These are phyloP conservation scores for Halictus ligatus DNA, from an alignment of 2,888 invertebrate genomes.

Conservation along the genomic window DNA sequence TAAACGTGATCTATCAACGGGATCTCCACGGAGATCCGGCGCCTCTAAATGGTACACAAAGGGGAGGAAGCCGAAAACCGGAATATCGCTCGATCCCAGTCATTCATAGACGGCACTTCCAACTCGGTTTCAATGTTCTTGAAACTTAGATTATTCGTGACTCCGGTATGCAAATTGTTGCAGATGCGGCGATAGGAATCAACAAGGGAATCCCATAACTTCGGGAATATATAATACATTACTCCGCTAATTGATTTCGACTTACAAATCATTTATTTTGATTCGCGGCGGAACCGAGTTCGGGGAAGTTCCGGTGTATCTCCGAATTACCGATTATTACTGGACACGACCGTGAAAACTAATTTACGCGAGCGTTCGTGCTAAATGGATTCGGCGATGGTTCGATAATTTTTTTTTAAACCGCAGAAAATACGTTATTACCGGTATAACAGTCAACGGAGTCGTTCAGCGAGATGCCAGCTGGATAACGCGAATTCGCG, in stretches of 20 bases:
- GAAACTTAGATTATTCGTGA: slow-evolving; percentile 20
- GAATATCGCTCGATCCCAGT: slow-evolving; percentile 11
- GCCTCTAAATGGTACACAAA: slow-evolving; percentile 7
- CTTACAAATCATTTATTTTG: slow-evolving; percentile 15
- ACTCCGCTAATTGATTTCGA: slow-evolving; percentile 16
- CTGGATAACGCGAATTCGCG: background rate
- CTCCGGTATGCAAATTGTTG: slow-evolving; percentile 18
- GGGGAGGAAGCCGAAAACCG: background rate
- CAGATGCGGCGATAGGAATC: slow-evolving; percentile 13
- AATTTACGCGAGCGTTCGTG: background rate
- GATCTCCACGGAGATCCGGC: background rate
- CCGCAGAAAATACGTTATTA: background rate
- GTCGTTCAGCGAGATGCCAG: background rate
- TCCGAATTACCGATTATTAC: background rate
- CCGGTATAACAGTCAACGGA: background rate
- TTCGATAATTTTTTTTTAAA: background rate
- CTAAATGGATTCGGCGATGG: no score
- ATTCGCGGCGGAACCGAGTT: background rate
- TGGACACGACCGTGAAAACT: background rate
- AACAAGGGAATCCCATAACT: slow-evolving; percentile 20
- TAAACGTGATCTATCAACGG: slow-evolving; percentile 5
- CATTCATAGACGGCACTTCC: slow-evolving; percentile 15
- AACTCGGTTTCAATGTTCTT: slow-evolving; percentile 15
- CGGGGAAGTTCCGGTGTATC: background rate
- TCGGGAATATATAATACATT: slow-evolving; percentile 1